Base-by-base conservation (phyloP, 2,888 invertebrate genomes). In the Meteorus colon region DNA sequence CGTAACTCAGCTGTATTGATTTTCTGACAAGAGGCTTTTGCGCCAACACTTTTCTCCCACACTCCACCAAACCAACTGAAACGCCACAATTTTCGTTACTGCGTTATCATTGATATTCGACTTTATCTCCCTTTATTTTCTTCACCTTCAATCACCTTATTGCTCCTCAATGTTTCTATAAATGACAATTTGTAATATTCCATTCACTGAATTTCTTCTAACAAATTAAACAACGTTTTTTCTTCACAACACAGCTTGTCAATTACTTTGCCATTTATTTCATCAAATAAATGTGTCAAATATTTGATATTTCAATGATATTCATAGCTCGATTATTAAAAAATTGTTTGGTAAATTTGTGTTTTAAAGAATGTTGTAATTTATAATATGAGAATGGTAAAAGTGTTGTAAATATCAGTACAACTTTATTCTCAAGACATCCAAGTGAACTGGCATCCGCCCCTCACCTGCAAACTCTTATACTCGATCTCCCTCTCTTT, bases 361-460 rank as follows among this genome's bases (percentile, higher is more conserved):
- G 41, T 6, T 41, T 8, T 12, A 12, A 41, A 34, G 2, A 45
- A 45, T 45, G 10, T 10, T 45, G 12, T 5, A 48, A 41, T 41
- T 48, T 48, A 48, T 45, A 16, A n/a, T n/a, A 4, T n/a, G 3
- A 48, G 5, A 2, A 48, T 48, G 4, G 48, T n/a, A 48, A 48
- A 14, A 48, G 16, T 48, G 48, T 16, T n/a, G 48, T 16, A 5
- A n/a, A 48, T 48, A 16, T 48, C 0, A 48, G 19, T 1, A 55
- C 8, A 70, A 59, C 19, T n/a, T 12, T 59, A 69, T 67, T 34
- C 69, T 81, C 81, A 80, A 78, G 80, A 77, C 82, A 85, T 84
- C 84, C 82, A 83, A 86, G 84, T 84, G 84, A 84, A 88, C 88
- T 88, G 86, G 86, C 84, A 85, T 86, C 85, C 87, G 87, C 88